Evolutionary conservation across 1,140 invertebrate species (phyloP), one percentile per base, ranked within the genome.

Genomic region (Euura lappo): DNA sequence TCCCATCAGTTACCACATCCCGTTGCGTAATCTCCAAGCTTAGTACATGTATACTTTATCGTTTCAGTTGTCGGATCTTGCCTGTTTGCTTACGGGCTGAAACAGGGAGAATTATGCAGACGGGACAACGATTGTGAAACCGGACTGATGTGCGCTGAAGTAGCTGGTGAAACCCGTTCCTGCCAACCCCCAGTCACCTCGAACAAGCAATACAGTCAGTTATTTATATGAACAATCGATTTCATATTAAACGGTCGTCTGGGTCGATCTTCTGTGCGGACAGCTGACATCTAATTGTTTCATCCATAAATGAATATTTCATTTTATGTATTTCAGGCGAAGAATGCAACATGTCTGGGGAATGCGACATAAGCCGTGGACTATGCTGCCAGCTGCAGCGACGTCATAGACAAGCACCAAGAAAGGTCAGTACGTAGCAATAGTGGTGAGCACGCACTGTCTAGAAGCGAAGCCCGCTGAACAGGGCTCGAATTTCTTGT

Each of bases 351-450:
- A 92, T 93, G 83, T 96, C 94, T 71, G 93, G 91, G 74, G 95
- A 97, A 76, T 97, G 96, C 78, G 95, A 97, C 84, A 93, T 96
- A 74, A 91, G 91, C 65, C 91, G 93, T 64, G 95, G 95, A 44
- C 90, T 97, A 13, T 97, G 96, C 85, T 97, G 96, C 85, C 94
- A 96, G 84, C 88, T 96, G 71, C 94, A 96, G 77, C 90, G 95
- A 73, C 91, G 95, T 79, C 95, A 97, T 84, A 90, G 95, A 65
- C 95, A 94, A 88, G 92, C 93, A 71, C 91, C 93, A 65, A 90
- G 94, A 83, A 96, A 95, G 90, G 93, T 95, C 87, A 87, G 70
- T 72, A 28, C 28, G 28, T 28, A 28, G 28, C 28, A 28, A n/a
- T n/a, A n/a, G n/a, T n/a, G n/a, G n/a, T n/a, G n/a, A n/a, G n/a